Evolutionary conservation across 1,140 invertebrate species (phyloP), one percentile per base, ranked within the genome.

Genomic region (Danaus melanippus): DNA sequence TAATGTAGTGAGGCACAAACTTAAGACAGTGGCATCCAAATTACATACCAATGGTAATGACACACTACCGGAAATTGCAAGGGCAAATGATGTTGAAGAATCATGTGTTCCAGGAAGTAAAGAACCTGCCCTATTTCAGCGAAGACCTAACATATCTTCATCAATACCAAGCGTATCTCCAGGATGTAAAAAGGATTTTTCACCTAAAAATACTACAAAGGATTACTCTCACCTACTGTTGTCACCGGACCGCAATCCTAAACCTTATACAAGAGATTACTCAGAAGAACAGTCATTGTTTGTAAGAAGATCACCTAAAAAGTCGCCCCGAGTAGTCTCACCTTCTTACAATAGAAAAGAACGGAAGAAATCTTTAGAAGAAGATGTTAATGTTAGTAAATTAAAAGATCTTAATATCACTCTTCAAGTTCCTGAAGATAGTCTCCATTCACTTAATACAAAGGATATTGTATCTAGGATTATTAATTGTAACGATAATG

Each of bases 391-490:
- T 57, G 46, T 46, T 11, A 41, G 10, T 45, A 65, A 60, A 40
- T 50, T 58, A 9, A 77, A 78, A 57, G 76, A 75, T 54, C 60
- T 86, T 52, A 85, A 86, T 56, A 86, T 86, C 46, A 86, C 80
- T 10, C 54, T 86, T 11, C 79, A 83, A 47, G 80, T 86, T 11
- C 84, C 80, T 46, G 62, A 84, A 71, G 76, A 83, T 60, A 83
- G 74, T 48, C 58, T 86, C 45, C 66, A 69, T 63, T 83, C 80
- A 8, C 71, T 86, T 32, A 80, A 79, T 60, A 83, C 79, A 9
- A 73, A 80, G 59, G 78, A 86, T 66, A 84, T 86, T 58, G 60
- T 85, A 8, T 69, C 74, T 9, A 76, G 84, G 54, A 85, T 86
- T 32, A 84, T 85, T 49, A 79, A 76, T 60, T 85, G 84, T 56